phyloP scores from a whole-genome alignment of 2,888 invertebrate genomes.

The Octonoba sinensis region DNA sequence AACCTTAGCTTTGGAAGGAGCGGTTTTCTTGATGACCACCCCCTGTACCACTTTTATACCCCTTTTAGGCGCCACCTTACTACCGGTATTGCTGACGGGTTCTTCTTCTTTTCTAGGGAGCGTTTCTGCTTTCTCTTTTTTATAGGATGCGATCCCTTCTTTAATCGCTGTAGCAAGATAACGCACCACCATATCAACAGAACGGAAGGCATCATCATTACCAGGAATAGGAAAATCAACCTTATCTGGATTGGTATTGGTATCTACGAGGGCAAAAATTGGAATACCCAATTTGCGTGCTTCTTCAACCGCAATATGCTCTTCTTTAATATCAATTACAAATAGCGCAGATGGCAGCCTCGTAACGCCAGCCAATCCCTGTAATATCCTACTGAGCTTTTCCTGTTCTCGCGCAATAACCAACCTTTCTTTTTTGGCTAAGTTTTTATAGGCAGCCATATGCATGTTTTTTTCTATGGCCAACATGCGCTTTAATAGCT shows the following conservation, averaged over 20 bases:
- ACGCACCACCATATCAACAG: not conserved
- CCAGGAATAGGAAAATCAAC: constrained; percentile 6
- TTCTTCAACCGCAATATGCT: constrained; percentile 10
- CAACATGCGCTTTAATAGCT: too few species aligned
- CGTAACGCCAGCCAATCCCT: not conserved
- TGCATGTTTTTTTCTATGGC: too few species aligned
- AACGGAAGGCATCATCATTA: constrained; percentile 3
- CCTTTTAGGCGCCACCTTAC: too few species aligned
- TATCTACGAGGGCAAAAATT: constrained; percentile 6
- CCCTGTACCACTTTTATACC: too few species aligned
- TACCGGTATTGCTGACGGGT: not conserved
- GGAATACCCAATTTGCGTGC: constrained; percentile 11
- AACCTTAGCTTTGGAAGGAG: too few species aligned
- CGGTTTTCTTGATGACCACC: too few species aligned
- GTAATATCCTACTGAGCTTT: not conserved
- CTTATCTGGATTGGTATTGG: constrained; percentile 6
- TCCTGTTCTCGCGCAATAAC: not conserved
- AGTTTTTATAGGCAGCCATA: too few species aligned
- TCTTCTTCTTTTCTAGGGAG: not conserved
- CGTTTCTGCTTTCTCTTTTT: not conserved
- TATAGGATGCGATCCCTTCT: not conserved
- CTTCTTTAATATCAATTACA: not conserved
- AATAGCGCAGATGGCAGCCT: not conserved
- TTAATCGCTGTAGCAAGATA: not conserved
- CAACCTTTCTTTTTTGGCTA: constrained; percentile 12